Conservation (phyloP, 2,797 vertebrate genomes). For the Psittacula echo region DNA sequence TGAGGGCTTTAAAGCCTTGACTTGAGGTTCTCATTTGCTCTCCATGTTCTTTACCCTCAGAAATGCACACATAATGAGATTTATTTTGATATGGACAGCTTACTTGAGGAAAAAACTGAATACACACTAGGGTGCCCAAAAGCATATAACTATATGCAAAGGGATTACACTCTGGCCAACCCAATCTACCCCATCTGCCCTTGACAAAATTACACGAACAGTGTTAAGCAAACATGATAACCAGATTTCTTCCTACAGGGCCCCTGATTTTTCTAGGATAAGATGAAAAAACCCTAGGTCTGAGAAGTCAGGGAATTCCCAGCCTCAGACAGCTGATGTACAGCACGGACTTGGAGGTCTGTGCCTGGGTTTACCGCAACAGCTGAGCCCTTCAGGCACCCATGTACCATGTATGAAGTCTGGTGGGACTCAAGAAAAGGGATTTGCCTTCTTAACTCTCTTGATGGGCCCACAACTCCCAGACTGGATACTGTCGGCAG, state of each 20-base stretch:
- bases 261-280: neutral
- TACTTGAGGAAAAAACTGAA: neutral
- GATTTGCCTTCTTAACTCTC: neutral
- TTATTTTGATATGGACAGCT: neutral
- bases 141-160: neutral
- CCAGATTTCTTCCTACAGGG: neutral
- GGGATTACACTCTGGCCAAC: neutral
- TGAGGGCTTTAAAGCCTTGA: neutral
- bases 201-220: neutral
- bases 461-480: neutral
- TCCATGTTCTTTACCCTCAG: neutral
- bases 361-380: neutral
- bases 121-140: neutral
- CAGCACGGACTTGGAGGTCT: neutral
- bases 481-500: neutral
- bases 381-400: neutral
- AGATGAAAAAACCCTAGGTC: neutral
- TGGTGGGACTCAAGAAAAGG: neutral
- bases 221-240: neutral
- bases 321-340: neutral
- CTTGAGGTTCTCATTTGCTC: neutral
- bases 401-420: rapidly evolving
- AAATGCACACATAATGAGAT: neutral
- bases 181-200: neutral
- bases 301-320: neutral